Base-by-base conservation (phyloP, 2,888 invertebrate species). In the Lithophane semibrunnea region DNA sequence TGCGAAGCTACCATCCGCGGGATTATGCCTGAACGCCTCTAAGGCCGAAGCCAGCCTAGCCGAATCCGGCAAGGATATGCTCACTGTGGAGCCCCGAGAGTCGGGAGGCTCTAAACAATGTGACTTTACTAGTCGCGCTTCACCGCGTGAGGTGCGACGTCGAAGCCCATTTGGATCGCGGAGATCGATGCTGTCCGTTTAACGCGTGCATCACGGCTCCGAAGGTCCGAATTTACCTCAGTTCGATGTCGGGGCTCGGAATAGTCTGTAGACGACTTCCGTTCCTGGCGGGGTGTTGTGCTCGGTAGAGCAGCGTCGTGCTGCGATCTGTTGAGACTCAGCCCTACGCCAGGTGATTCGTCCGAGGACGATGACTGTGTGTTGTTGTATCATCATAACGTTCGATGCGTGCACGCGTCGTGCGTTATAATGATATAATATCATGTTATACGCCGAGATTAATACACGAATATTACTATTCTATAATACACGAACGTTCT, bases 181-280 rank as follows among this genome's bases (percentile, higher is more conserved):
- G 91, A 92, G 93, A 89, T 90, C 91, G 92, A 89, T 91, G 92
- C 90, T 76, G 78, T 90, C 80, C 88, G 93, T 16, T 49, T 49
- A 49, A 49, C 49, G 49, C 49, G 49, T 49, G 49, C 49, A 16
- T 82, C 89, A 91, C 75, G 91, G 90, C 91, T 90, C 88, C 87
- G 88, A 66, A 85, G 72, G 75, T 85, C 65, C 68, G 68, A 69
- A 83, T 69, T 54, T 79, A 80, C 12, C 65, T 79, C 61, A 83
- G 79, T 83, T 83, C 83, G 83, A 83, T 83, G 79, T 83, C 79
- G 83, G 83, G 94, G 96, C 96, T 97, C 95, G 94, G 97, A 97
- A 97, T 97, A 97, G 96, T 97, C 95, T 97, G 97, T 94, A 97
- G 95, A 97, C 97, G 97, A 97, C 97, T 96, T 97, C 94, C 92